A percentile compares a stretch with the other conserved stretches of the same genome.
phyloP scores from a whole-genome alignment of 2,113 vertebrate species.

The Atractosteus spatula region DNA sequence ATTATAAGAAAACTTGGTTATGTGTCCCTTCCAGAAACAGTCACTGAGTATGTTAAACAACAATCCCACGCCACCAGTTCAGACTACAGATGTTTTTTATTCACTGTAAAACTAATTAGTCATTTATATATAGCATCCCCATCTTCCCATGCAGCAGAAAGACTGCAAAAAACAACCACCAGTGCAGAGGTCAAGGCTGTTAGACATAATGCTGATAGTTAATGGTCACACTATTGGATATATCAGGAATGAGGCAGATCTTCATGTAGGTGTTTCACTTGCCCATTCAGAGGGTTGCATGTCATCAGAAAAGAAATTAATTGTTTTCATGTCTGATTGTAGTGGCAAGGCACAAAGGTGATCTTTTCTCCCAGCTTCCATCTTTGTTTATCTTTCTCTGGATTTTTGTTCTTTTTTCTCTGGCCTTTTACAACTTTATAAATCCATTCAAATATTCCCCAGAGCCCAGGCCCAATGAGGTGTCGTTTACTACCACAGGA shows the following conservation, averaged over 20 bases:
- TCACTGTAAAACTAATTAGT: conserved; percentile 29
- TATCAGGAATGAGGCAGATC: too few species aligned
- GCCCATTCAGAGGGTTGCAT: too few species aligned
- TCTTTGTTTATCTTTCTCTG: too few species aligned
- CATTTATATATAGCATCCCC: conserved; percentile 24
- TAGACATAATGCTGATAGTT: too few species aligned
- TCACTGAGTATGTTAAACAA: conserved; percentile 17
- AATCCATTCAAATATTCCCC: not conserved
- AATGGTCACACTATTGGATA: too few species aligned
- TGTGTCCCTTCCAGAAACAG: conserved; percentile 5
- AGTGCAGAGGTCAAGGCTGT: conserved; percentile 6
- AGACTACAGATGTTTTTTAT: conserved; percentile 31
- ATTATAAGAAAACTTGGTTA: conserved; percentile 13
- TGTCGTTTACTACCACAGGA: conserved; percentile 23
- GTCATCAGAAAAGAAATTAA: too few species aligned
- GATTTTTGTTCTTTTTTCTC: too few species aligned
- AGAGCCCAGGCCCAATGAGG: conserved; percentile 6
- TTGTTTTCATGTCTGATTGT: too few species aligned
- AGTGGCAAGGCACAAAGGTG: too few species aligned
- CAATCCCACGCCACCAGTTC: conserved; percentile 30
- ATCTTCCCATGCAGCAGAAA: conserved; percentile 10
- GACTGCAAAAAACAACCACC: conserved; percentile 16
- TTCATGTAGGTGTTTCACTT: too few species aligned
- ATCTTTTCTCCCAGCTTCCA: too few species aligned
- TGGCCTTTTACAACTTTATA: too few species aligned